Percentiles rank a stretch among this genome's conserved stretches.
phyloP scores from a whole-genome alignment of 1,140 invertebrate species.

The Bilobella aurantiaca region DNA sequence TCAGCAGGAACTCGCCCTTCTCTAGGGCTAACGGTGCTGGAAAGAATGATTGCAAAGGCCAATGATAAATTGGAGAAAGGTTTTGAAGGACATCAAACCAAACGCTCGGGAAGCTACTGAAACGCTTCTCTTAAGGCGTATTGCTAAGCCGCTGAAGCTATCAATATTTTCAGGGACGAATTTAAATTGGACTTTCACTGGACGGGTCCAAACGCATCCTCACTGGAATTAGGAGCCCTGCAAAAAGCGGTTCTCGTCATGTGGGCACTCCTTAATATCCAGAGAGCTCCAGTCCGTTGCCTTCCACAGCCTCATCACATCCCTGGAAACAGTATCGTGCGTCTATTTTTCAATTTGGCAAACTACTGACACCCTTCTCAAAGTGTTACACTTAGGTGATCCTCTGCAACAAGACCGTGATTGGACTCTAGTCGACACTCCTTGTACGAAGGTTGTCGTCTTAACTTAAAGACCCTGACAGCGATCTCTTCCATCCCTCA shows the following conservation, averaged over 20 bases:
- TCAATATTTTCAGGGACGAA: background rate
- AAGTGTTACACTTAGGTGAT: background rate
- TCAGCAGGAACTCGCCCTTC: no score
- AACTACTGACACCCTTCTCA: background rate
- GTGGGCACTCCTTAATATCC: slow-evolving; percentile 56
- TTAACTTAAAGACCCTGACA: slow-evolving; percentile 64
- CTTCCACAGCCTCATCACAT: slow-evolving; percentile 57
- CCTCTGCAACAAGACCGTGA: background rate
- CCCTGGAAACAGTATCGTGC: slow-evolving; percentile 48
- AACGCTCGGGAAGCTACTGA: no score
- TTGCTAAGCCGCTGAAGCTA: no score
- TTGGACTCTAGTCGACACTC: background rate
- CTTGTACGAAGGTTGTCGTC: background rate
- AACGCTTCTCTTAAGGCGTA: no score
- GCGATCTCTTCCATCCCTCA: slow-evolving; percentile 28
- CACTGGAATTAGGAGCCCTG: slow-evolving; percentile 10
- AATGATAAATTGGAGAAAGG: no score
- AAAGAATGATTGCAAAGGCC: no score
- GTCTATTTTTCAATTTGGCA: background rate
- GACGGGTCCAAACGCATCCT: background rate
- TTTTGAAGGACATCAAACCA: no score
- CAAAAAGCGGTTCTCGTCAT: slow-evolving; percentile 40
- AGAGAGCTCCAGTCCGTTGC: slow-evolving; percentile 56
- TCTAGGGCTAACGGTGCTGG: no score
- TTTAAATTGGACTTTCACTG: background rate